phyloP scores from a whole-genome alignment of 2,888 invertebrate species.

The Chydorus sphaericus region DNA sequence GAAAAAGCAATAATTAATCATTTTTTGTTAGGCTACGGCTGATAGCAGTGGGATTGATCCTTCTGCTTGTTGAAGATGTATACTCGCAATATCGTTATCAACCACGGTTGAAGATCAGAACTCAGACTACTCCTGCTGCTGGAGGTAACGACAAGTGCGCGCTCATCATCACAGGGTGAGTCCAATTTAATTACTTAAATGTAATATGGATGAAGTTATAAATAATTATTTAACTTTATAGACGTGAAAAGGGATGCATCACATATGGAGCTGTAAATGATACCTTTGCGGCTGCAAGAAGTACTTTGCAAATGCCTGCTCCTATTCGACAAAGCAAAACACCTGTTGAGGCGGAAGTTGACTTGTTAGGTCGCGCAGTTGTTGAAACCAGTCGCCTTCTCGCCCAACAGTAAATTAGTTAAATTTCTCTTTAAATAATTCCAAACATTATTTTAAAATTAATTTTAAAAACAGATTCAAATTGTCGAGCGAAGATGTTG shows the following conservation, averaged over 20 bases:
- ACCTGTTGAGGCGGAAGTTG: constrained; percentile 22
- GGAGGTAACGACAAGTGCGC: not conserved
- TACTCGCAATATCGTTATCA: too few species aligned
- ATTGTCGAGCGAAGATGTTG: constrained; percentile 23
- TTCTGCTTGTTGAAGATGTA: too few species aligned
- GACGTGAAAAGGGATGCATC: constrained; percentile 8
- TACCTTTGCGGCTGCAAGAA: constrained; percentile 20
- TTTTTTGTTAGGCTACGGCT: too few species aligned
- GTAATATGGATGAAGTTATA: too few species aligned
- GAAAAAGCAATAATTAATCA: too few species aligned
- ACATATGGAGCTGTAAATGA: constrained; percentile 19
- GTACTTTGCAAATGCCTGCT: constrained; percentile 17
- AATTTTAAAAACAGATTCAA: constrained; percentile 19
- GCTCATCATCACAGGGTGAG: not conserved
- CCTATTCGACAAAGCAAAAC: constrained; percentile 8
- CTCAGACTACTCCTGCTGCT: not conserved
- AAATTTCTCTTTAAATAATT: not conserved
- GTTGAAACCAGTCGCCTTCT: constrained; percentile 29
- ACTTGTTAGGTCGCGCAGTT: constrained; percentile 25
- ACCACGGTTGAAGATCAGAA: too few species aligned
- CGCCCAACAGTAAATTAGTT: constrained; percentile 24
- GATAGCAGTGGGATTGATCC: too few species aligned
- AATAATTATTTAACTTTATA: too few species aligned
- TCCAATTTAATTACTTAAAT: too few species aligned
- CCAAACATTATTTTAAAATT: not conserved